Percentiles rank a stretch among this genome's conserved stretches.
These are phyloP conservation scores for Diadema setosum DNA, from an alignment of 35 echinoderm and acorn worm genomes.

Conservation along the genomic window DNA sequence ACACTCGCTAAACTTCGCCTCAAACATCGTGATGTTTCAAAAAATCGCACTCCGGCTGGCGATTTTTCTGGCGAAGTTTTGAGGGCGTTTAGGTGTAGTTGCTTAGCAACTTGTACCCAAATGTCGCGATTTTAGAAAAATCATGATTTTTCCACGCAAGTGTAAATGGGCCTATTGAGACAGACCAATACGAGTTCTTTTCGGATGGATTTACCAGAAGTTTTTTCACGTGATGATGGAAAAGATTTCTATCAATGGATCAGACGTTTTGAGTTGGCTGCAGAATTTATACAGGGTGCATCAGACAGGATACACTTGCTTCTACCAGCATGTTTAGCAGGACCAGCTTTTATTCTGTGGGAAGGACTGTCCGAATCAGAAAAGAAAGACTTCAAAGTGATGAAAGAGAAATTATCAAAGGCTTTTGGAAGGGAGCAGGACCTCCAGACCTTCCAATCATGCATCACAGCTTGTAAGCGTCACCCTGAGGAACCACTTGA, in stretches of 20 bases:
- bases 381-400: neutral
- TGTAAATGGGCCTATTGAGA: too few species aligned
- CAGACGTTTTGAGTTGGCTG: neutral
- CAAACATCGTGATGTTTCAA: too few species aligned
- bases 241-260: neutral
- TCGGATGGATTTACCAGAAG: neutral
- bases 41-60: too few species aligned
- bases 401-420: neutral
- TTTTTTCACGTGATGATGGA: neutral
- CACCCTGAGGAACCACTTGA: neutral
- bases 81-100: too few species aligned
- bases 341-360: neutral
- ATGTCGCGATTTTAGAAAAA: too few species aligned
- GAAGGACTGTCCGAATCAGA: neutral
- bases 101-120: too few species aligned
- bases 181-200: neutral
- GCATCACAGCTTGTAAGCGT: neutral
- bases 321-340: neutral
- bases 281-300: neutral
- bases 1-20: too few species aligned
- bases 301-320: neutral
- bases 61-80: too few species aligned
- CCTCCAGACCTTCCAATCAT: neutral
- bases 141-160: too few species aligned
- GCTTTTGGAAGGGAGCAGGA: neutral